Conservation (phyloP, 2,888 invertebrate genomes). For the Drosophila mettleri region DNA sequence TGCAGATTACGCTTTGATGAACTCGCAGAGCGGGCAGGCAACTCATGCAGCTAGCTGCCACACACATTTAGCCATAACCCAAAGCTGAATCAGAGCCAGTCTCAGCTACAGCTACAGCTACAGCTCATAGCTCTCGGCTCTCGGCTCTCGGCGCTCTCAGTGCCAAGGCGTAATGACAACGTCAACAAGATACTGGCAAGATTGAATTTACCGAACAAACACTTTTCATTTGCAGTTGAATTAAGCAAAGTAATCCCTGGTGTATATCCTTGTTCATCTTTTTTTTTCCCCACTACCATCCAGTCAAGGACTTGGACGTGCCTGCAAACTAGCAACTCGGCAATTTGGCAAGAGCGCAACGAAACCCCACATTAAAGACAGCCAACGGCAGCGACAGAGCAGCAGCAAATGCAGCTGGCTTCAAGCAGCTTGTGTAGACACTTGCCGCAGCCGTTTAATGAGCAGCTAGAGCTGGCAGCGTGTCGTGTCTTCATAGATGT, state of each 20-base stretch:
- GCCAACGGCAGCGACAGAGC: constrained; percentile 6
- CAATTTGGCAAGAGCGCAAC: constrained; percentile 31
- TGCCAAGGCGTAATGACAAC: constrained; percentile 69
- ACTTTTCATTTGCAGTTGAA: constrained; percentile 81
- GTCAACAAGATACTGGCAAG: constrained; percentile 71
- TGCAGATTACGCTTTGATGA: constrained; percentile 79
- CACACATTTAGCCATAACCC: constrained; percentile 36
- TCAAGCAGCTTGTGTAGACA: not conserved
- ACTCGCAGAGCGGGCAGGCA: constrained; percentile 46
- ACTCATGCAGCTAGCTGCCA: constrained; percentile 4
- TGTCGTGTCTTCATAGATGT: not conserved
- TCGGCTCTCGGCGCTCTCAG: not conserved
- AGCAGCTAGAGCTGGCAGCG: constrained; percentile 2
- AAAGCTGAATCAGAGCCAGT: constrained; percentile 11
- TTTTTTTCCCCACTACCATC: too few relatives aligned
- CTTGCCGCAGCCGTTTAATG: constrained; percentile 20
- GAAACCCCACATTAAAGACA: constrained; percentile 38
- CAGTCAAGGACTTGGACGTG: constrained; percentile 25
- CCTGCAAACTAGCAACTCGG: constrained; percentile 46
- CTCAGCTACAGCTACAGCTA: constrained; percentile 24
- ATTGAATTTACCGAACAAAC: constrained; percentile 79
- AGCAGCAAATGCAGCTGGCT: constrained; percentile 17
- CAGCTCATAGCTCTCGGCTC: not conserved
- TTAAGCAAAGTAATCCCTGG: constrained; percentile 79
- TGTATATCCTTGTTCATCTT: constrained; percentile 53